These are phyloP conservation scores for Acanthurus tractus DNA, from an alignment of 2,797 vertebrate species.

Conservation along the genomic window DNA sequence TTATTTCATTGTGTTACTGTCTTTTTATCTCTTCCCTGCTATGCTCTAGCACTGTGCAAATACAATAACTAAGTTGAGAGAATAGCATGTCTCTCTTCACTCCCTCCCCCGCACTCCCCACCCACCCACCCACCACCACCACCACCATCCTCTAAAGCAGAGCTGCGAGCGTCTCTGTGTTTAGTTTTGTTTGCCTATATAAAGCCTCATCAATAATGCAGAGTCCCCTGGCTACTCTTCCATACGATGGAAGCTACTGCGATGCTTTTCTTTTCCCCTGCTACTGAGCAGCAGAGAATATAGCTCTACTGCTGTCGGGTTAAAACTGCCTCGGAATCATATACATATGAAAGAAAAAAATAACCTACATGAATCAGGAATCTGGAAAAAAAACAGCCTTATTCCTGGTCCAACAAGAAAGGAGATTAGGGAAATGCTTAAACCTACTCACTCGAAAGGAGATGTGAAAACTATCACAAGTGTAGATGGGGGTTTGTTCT, in stretches of 20 bases:
- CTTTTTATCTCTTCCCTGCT: constrained; percentile 48
- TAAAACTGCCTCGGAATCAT: constrained; percentile 20
- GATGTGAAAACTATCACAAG: constrained; percentile 8
- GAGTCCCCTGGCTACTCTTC: constrained; percentile 77
- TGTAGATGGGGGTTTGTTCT: not conserved
- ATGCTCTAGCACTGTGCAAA: constrained; percentile 52
- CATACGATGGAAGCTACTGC: constrained; percentile 69
- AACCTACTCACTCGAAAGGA: constrained; percentile 11
- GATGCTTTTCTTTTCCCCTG: constrained; percentile 50
- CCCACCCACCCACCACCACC: constrained; percentile 35
- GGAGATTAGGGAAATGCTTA: constrained; percentile 14
- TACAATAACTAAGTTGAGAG: constrained; percentile 70
- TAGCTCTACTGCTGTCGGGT: constrained; percentile 28
- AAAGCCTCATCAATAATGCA: constrained; percentile 85
- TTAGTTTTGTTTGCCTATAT: constrained; percentile 84
- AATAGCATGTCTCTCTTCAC: constrained; percentile 56
- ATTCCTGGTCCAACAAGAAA: constrained; percentile 3
- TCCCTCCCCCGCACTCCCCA: constrained; percentile 57
- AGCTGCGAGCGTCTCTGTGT: constrained; percentile 71
- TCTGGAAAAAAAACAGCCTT: not conserved
- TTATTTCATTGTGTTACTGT: constrained; percentile 51
- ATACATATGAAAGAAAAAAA: not conserved
- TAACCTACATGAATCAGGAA: constrained; percentile 30
- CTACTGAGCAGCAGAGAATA: constrained; percentile 41
- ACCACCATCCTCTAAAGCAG: constrained; percentile 65